Evolutionary conservation across 2,797 vertebrate species (phyloP).

Genomic region (Phalanger gymnotis): DNA sequence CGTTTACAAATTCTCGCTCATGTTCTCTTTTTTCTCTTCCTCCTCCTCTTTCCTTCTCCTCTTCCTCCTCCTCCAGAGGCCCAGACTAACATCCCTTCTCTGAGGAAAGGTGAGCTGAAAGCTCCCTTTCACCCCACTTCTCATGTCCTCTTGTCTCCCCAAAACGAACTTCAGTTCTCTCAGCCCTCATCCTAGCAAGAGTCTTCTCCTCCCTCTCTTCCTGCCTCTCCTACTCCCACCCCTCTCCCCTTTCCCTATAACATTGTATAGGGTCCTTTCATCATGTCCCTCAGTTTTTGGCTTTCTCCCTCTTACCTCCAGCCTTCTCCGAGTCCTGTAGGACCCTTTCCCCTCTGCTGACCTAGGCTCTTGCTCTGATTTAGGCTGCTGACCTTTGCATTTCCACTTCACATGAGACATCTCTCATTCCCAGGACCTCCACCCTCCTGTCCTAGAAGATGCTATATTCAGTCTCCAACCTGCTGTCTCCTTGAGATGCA

Average conservation of each 20-base stretch:
- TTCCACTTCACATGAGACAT: not conserved
- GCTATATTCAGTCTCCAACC: not conserved
- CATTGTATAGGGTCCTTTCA: not conserved
- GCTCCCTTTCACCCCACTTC: not conserved
- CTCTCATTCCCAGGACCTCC: not conserved
- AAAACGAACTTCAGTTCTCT: not conserved
- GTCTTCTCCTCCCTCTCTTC: not conserved
- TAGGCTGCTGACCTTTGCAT: not conserved
- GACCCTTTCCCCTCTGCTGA: not conserved
- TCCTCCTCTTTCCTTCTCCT: no score
- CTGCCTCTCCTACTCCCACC: not conserved
- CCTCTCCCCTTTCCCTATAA: not conserved
- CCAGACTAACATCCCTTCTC: not conserved
- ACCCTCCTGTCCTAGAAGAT: not conserved
- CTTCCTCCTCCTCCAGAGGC: not conserved
- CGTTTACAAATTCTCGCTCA: not conserved
- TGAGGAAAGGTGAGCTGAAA: not conserved
- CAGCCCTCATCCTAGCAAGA: not conserved
- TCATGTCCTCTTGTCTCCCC: not conserved
- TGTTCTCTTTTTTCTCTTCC: not conserved
- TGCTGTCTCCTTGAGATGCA: not conserved
- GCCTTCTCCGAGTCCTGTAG: not conserved
- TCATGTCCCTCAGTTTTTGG: not conserved
- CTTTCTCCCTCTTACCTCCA: not conserved
- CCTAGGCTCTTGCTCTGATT: not conserved